Evolutionary conservation across 2,888 invertebrate species (phyloP).

Genomic region (Euzophera pinguis): DNA sequence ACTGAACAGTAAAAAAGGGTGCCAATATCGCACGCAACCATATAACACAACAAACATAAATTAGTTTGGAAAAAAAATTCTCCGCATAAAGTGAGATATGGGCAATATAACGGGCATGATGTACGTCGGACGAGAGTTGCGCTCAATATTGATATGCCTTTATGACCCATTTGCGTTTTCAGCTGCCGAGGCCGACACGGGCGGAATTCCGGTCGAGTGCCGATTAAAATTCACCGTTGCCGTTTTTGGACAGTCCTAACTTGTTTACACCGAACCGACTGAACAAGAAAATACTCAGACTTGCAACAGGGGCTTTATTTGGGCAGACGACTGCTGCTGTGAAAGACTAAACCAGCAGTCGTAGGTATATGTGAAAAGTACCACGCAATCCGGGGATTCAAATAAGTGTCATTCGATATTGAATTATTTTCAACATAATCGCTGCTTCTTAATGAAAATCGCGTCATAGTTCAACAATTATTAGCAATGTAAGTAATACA

Average conservation of each 20-base stretch:
- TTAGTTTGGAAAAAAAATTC: slow-evolving; percentile 48
- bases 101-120: slow-evolving; percentile 59
- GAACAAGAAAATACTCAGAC: background rate
- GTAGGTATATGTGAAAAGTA: too few species aligned
- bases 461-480: too few species aligned
- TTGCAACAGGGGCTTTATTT: too few species aligned
- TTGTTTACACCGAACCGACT: slow-evolving; percentile 39
- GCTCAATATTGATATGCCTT: slow-evolving; percentile 75
- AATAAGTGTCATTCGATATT: too few species aligned
- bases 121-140: slow-evolving; percentile 55
- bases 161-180: slow-evolving; percentile 75
- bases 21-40: slow-evolving; percentile 22
- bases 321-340: too few species aligned
- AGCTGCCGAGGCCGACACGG: slow-evolving; percentile 40
- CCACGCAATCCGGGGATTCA: too few species aligned
- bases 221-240: slow-evolving; percentile 57
- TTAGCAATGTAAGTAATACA: too few species aligned
- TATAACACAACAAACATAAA: slow-evolving; percentile 50
- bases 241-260: slow-evolving; percentile 42
- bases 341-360: too few species aligned
- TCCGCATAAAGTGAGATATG: slow-evolving; percentile 60
- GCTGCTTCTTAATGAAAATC: too few species aligned
- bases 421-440: too few species aligned
- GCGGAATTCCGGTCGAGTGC: slow-evolving; percentile 51
- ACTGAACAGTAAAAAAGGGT: slow-evolving; percentile 7